These are phyloP conservation scores for Mus spretus DNA, from an alignment of 2,797 vertebrate genomes.

Conservation along the genomic window DNA sequence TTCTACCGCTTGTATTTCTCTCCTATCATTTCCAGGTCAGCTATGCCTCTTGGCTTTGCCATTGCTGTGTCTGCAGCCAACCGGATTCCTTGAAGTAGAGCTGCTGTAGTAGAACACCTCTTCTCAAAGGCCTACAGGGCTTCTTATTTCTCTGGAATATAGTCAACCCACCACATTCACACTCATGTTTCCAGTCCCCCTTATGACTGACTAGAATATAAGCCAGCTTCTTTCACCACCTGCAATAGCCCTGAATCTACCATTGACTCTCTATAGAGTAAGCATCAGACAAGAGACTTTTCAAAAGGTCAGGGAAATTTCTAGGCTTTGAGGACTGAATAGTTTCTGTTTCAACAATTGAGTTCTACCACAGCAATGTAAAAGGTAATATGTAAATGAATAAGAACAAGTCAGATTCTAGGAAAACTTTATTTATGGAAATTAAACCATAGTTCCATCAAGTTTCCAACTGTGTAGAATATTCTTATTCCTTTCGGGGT, in stretches of 20 bases:
- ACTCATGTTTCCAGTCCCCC: neutral
- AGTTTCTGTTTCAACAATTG: neutral
- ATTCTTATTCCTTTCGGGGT: neutral
- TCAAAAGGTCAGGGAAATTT: neutral
- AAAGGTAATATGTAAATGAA: neutral
- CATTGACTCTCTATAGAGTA: neutral
- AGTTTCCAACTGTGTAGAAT: constrained; percentile 20
- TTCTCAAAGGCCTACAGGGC: neutral
- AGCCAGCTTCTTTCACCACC: rapidly evolving
- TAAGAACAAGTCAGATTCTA: neutral
- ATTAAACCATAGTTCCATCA: too few relatives aligned
- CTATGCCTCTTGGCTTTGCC: neutral
- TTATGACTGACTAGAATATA: neutral
- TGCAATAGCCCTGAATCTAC: neutral
- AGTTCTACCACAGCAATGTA: neutral
- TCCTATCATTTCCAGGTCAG: neutral
- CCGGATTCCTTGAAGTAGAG: neutral
- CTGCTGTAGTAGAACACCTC: neutral
- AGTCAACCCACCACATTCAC: rapidly evolving
- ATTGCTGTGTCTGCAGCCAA: neutral
- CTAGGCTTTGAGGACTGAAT: neutral
- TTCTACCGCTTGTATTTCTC: neutral
- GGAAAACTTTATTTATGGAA: neutral
- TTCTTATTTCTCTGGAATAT: neutral
- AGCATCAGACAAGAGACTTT: neutral